Conservation (phyloP, 2,888 invertebrate species). For the Spatulosminthurus flaviceps region DNA sequence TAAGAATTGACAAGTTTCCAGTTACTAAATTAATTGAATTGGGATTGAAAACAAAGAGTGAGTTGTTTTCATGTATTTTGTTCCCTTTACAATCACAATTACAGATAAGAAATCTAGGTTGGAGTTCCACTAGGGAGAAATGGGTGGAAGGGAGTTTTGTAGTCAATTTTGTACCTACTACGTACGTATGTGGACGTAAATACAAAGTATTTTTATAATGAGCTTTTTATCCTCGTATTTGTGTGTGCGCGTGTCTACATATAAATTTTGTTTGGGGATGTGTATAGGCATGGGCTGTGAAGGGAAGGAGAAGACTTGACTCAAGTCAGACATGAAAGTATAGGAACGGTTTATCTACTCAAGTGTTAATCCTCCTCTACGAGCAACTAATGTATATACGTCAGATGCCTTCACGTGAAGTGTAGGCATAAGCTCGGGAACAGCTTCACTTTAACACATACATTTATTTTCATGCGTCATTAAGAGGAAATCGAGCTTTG, state of each 20-base stretch:
- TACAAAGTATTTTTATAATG: too few species aligned
- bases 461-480: conserved; percentile 45
- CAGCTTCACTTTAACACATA: conserved; percentile 12
- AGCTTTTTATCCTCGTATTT: too few species aligned
- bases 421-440: not conserved
- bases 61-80: not conserved
- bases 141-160: too few species aligned
- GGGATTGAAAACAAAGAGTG: not conserved
- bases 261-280: too few species aligned
- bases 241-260: too few species aligned
- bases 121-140: not conserved
- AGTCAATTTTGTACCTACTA: too few species aligned
- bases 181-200: too few species aligned
- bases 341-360: conserved; percentile 11
- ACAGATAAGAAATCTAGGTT: not conserved
- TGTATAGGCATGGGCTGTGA: not conserved
- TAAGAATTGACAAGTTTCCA: not conserved
- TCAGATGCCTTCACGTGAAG: conserved; percentile 16
- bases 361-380: conserved; percentile 24
- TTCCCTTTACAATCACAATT: not conserved
- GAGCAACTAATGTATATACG: conserved; percentile 29
- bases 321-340: not conserved
- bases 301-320: not conserved
- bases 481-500: conserved; percentile 48
- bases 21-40: conserved; percentile 10